These are phyloP conservation scores for Mobula birostris DNA, from an alignment of 2,113 vertebrate genomes.

Conservation along the genomic window DNA sequence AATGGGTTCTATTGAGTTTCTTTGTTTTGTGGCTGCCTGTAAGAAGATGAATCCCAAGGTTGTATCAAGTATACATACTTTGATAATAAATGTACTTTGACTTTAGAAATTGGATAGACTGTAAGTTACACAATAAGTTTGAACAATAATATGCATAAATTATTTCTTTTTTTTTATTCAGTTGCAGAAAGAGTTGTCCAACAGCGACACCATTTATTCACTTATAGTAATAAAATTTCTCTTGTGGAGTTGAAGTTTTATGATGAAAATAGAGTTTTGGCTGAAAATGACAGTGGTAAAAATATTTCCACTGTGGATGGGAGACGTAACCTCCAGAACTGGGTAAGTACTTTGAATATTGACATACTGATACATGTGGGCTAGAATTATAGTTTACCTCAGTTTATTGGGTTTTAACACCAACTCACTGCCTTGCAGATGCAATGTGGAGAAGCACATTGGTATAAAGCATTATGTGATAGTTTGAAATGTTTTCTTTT, in stretches of 20 bases:
- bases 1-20: too few species aligned
- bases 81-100: too few species aligned
- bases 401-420: neutral
- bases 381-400: neutral
- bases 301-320: neutral
- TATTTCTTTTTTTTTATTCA: slow-evolving; percentile 28
- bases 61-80: too few species aligned
- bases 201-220: slow-evolving; percentile 42
- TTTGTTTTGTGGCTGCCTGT: too few species aligned
- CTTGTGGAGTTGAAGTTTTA: slow-evolving; percentile 44
- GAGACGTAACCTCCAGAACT: neutral
- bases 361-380: neutral
- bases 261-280: slow-evolving; percentile 34
- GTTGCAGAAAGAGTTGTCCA: slow-evolving; percentile 45
- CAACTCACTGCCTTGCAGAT: neutral
- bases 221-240: slow-evolving; percentile 41
- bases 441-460: neutral
- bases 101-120: neutral
- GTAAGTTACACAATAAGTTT: neutral
- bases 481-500: neutral
- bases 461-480: neutral
- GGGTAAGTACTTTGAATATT: neutral
- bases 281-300: neutral
- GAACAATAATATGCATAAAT: too few species aligned
- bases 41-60: too few species aligned